Evolutionary conservation across 2,113 vertebrate species (phyloP), one percentile per base, ranked within the genome.

Genomic region (Tragelaphus strepsiceros): DNA sequence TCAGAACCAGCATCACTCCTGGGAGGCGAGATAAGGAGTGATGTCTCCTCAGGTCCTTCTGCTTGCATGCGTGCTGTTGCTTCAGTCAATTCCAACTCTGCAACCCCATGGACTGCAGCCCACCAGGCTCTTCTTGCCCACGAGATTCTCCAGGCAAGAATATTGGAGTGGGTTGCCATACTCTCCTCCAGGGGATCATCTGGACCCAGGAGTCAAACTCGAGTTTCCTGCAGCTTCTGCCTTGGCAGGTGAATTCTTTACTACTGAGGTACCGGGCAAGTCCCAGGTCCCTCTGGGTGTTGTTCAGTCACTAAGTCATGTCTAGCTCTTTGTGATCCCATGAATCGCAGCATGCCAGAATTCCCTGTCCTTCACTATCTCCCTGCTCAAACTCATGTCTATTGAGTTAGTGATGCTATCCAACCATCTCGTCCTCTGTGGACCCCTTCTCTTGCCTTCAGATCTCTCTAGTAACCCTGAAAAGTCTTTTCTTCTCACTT

Each of bases 31-130:
- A 78, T 26, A 43, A 77, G 39, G 13, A 26, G 74, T 8, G 22
- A 78, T 16, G 39, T 46, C 11, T 5, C 24, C 74, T 46, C 74
- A 46, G 74, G 13, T 78, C 7, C 24, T 13, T 28, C 74, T 46
- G 39, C 67, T 71, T 71, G n/a, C 0, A 0, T 71, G 10, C 1
- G 5, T 12, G n/a, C 19, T 12, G 5, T 39, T 11, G 5, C n/a
- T 71, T 71, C 67, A 11, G 0, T 71, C 1, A 1, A 39, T 19
- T 71, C 67, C 9, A 22, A 6, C n/a, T 71, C 67, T 71, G 21
- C 58, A 59, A 39, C 67, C n/a, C 19, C 67, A 12, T 22, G n/a
- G 67, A 71, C 67, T 39, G 19, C 19, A 71, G 67, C n/a, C 67
- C 19, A 22, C 67, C n/a, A 39, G 67, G n/a, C 67, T 74, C 67